Evolutionary conservation across 2,797 vertebrate genomes (phyloP).

Genomic region (Sandelia bainsii): DNA sequence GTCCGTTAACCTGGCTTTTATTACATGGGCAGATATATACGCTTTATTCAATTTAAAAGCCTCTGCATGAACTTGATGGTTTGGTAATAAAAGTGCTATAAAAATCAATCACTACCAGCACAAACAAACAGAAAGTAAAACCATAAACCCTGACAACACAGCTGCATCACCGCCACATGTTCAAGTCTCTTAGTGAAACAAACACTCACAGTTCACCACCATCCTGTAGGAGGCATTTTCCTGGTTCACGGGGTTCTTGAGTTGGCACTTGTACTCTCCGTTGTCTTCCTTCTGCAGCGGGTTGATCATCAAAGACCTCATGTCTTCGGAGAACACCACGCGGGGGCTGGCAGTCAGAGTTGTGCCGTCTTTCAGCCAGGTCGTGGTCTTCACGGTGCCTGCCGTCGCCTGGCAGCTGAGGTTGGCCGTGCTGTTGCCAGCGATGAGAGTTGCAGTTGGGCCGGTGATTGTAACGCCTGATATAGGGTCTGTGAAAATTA

Average conservation of each 20-base stretch:
- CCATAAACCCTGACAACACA: neutral
- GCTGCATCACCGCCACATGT: neutral
- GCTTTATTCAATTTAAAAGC: neutral
- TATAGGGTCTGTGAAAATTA: conserved; percentile 66
- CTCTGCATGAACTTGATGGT: neutral
- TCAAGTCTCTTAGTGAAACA: neutral
- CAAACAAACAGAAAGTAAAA: neutral
- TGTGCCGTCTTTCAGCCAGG: conserved; percentile 68
- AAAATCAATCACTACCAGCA: neutral
- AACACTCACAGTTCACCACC: conserved; percentile 78
- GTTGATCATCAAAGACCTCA: conserved; percentile 44
- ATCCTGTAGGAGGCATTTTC: conserved; percentile 41
- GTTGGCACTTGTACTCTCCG: conserved; percentile 66
- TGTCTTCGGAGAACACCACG: conserved; percentile 30
- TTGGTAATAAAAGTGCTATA: neutral
- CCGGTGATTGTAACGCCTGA: conserved; percentile 35
- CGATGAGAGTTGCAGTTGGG: conserved; percentile 49
- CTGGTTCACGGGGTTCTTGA: conserved; percentile 60
- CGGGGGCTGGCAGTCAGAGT: conserved; percentile 11
- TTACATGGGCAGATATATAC: too few species aligned
- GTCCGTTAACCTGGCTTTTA: too few species aligned
- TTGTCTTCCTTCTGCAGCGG: conserved; percentile 71
- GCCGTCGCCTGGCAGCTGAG: conserved; percentile 68
- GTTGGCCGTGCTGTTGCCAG: conserved; percentile 67
- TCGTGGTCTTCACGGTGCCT: conserved; percentile 15